These are phyloP conservation scores for Hemaris fuciformis DNA, from an alignment of 2,888 invertebrate genomes.

Conservation along the genomic window DNA sequence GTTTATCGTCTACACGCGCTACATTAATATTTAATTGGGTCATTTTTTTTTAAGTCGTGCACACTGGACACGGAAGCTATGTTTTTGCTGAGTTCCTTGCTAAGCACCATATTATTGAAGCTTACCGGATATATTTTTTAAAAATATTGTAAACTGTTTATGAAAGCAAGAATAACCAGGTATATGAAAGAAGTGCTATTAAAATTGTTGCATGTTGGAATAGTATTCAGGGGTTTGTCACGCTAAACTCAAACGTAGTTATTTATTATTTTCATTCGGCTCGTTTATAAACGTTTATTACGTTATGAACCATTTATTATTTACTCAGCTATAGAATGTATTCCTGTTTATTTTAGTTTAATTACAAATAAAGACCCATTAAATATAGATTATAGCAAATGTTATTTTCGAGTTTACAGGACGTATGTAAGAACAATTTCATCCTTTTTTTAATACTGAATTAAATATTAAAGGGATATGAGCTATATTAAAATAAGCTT, in stretches of 20 bases:
- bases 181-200: neutral
- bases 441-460: too few relatives aligned
- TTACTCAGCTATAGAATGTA: neutral
- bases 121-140: neutral
- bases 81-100: too few relatives aligned
- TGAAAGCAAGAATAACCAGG: neutral
- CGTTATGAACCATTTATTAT: neutral
- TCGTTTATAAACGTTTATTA: neutral
- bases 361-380: too few relatives aligned
- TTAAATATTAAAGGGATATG: too few relatives aligned
- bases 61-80: too few relatives aligned
- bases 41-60: too few relatives aligned
- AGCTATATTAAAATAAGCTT: too few relatives aligned
- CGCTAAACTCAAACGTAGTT: constrained; percentile 6
- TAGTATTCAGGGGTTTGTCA: constrained; percentile 10
- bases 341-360: too few relatives aligned
- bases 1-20: neutral
- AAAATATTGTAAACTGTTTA: neutral
- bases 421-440: too few relatives aligned
- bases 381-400: too few relatives aligned
- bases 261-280: constrained; percentile 3
- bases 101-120: neutral
- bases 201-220: constrained; percentile 12
- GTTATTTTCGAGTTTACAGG: too few relatives aligned
- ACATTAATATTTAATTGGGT: neutral